Base-by-base conservation (phyloP, 2,888 invertebrate genomes). In the Aquatica leii region DNA sequence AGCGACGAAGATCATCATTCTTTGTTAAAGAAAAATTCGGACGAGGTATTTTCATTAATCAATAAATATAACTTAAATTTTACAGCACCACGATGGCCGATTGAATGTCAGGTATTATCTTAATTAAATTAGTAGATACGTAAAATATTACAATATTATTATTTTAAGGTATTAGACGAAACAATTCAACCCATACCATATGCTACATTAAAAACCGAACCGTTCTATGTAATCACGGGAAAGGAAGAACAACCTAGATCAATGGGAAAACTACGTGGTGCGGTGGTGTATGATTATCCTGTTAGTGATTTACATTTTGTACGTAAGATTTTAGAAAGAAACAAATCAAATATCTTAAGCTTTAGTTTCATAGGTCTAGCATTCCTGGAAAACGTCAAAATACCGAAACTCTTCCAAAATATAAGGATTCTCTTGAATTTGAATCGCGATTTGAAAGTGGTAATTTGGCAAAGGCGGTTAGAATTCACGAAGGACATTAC, bases 381-480 rank as follows among this genome's bases (percentile, higher is more conserved):
- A 88, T 91, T 58, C 93, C 93, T 59, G 93, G 93, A 21, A 90
- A 90, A 70, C 86, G 89, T 62, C n/a, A n/a, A n/a, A n/a, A n/a
- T n/a, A n/a, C n/a, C n/a, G n/a, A n/a, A n/a, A n/a, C n/a, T n/a
- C n/a, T n/a, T n/a, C n/a, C n/a, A n/a, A n/a, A n/a, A n/a, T n/a
- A n/a, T n/a, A n/a, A n/a, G n/a, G n/a, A 87, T 21, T 90, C 90
- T 71, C 82, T 95, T 34, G 85, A 87, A 72, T 97, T 97, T 81
- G 97, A 97, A 81, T 95, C 96, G 5, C 87, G 97, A 69, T 97
- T 97, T 79, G 97, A 97, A 82, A 94, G 93, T 64, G 97, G 96
- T 35, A 97, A 97, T 81, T 84, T 97, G 69, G 93, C 93, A 18
- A 95, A 94, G 84, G 94, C 91, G 34, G 90, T 95, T 67, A 90